These are phyloP conservation scores for Gracilinanus agilis DNA, from an alignment of 2,113 vertebrate species.

Conservation along the genomic window DNA sequence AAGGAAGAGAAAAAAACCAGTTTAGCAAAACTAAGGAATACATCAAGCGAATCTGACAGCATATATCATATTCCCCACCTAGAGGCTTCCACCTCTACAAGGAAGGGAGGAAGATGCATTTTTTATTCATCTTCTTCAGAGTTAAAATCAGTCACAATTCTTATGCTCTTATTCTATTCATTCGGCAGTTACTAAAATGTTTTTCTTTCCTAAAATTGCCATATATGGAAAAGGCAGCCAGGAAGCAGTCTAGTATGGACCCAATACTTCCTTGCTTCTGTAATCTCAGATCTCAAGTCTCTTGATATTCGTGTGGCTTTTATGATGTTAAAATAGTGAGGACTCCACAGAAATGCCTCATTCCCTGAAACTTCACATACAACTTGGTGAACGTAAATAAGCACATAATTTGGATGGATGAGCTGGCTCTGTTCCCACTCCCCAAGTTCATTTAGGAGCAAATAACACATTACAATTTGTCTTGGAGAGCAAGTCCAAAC, in stretches of 20 bases:
- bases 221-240: conserved; percentile 9
- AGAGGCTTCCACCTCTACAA: not conserved
- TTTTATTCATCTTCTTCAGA: not conserved
- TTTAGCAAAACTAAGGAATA: not conserved
- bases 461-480: conserved; percentile 53
- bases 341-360: conserved; percentile 38
- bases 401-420: conserved; percentile 42
- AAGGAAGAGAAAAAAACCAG: not conserved
- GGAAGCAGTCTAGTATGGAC: not conserved
- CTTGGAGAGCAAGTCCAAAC: conserved; percentile 21
- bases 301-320: not conserved
- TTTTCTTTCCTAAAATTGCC: conserved; percentile 12
- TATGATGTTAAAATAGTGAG: conserved; percentile 37
- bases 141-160: not conserved
- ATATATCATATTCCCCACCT: not conserved
- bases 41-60: not conserved
- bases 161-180: conserved; percentile 13
- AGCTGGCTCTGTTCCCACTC: conserved; percentile 45
- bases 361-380: conserved; percentile 5
- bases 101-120: not conserved
- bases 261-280: conserved; percentile 18
- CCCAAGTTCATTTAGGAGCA: conserved; percentile 52
- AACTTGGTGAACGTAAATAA: conserved; percentile 51
- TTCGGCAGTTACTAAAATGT: conserved; percentile 18
- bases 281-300: conserved; percentile 25